These are phyloP conservation scores for Pristionchus japonicus DNA, from an alignment of 2,888 invertebrate species.

Conservation along the genomic window DNA sequence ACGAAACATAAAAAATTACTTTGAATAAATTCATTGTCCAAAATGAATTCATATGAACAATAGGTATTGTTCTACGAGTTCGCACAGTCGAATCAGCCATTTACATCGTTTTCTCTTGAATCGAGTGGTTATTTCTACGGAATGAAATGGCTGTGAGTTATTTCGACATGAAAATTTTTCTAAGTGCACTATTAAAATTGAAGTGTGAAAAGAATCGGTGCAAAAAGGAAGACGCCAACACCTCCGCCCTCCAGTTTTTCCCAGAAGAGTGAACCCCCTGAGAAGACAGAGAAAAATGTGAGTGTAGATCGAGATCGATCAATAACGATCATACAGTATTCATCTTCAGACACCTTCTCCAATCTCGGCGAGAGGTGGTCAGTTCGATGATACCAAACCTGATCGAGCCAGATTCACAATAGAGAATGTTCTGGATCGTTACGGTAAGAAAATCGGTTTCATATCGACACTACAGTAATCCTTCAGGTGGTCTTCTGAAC, in stretches of 20 bases:
- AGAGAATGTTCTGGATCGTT: conserved; percentile 21
- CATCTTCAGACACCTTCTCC: background rate
- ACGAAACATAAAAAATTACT: too few species aligned
- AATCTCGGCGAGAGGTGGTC: background rate
- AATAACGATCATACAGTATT: background rate
- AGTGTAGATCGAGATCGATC: background rate
- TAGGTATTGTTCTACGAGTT: background rate
- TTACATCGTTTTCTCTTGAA: background rate
- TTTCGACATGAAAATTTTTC: background rate
- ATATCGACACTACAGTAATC: background rate
- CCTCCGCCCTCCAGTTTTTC: background rate
- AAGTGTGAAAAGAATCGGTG: background rate
- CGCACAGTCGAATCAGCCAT: background rate
- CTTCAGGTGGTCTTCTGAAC: background rate
- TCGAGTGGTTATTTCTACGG: background rate
- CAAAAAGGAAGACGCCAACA: background rate
- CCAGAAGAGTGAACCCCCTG: background rate
- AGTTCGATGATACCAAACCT: background rate
- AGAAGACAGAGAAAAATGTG: background rate
- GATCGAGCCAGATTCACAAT: background rate
- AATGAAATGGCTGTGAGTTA: background rate
- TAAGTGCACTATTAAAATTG: background rate
- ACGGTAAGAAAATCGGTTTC: background rate
- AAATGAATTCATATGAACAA: too few species aligned
- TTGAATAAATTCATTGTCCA: too few species aligned